Evolutionary conservation across 2,888 invertebrate genomes (phyloP), one percentile per base, ranked within the genome.

Genomic region (Drosophila acutilabella): DNA sequence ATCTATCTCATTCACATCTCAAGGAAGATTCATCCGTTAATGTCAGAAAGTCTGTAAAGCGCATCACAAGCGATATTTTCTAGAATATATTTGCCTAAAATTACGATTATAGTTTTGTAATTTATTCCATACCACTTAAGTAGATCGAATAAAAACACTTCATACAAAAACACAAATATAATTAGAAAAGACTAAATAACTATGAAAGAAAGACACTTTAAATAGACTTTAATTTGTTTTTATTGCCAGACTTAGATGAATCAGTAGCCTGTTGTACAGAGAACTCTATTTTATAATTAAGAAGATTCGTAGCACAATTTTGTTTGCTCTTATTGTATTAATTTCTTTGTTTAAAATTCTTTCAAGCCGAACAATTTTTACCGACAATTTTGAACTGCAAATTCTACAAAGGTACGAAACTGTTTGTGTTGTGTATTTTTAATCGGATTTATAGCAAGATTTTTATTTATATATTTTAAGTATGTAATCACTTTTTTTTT

Each of bases 331-430:
- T 71, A 62, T 72, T 56, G 45, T 64, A 64, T 47, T 47, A 11
- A 57, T n/a, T 50, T 56, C 44, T 59, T 54, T 51, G 45, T 72
- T 79, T 62, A 62, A 69, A 74, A 78, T 71, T 71, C 48, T 71
- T 80, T 64, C 56, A 80, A 82, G 80, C 70, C 61, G 65, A 71
- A 64, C 61, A 71, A 66, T 72, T 67, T 86, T 80, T 74, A 74
- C 62, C 59, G 80, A 75, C 70, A 92, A 91, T 91, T 91, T 91
- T 90, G 90, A 92, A 91, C 91, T 91, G 91, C 91, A 88, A 90
- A 89, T 91, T 90, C 89, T 87, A 81, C 75, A 91, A 91, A 92
- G 92, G 92, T 92, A 92, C 92, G 88, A 86, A 82, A 77, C 64
- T 64, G 64, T 78, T 67, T 36, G 36, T 36, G 11, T 36, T 36